A percentile compares a stretch with the other conserved stretches of the same genome.
These are phyloP conservation scores for Botrylloides violaceus DNA, from an alignment of 23 tunicate genomes.

Conservation along the genomic window DNA sequence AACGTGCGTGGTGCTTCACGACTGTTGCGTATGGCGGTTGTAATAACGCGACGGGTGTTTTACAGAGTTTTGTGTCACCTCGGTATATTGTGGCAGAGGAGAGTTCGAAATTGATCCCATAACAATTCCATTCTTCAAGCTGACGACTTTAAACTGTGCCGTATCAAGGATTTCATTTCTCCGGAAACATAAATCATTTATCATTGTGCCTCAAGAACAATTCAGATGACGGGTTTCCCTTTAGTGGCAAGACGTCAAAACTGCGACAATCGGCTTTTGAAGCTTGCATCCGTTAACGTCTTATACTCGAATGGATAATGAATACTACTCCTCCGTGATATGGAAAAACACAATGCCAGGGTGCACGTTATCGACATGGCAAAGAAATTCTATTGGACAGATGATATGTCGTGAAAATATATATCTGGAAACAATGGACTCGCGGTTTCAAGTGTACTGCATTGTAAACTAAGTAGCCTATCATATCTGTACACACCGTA, in stretches of 20 bases:
- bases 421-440: background rate
- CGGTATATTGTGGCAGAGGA: background rate
- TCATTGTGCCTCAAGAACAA: constrained; percentile 12
- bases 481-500: background rate
- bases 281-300: background rate
- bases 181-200: constrained; percentile 21
- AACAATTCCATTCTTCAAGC: background rate
- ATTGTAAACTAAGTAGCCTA: background rate
- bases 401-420: background rate
- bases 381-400: background rate
- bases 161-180: constrained; percentile 14
- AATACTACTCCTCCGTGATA: background rate
- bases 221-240: constrained; percentile 1
- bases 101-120: background rate
- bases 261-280: background rate
- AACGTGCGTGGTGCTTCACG: background rate
- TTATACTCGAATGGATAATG: background rate
- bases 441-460: background rate
- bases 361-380: background rate
- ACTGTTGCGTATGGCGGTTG: background rate
- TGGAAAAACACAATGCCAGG: background rate
- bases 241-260: background rate
- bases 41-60: background rate
- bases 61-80: too few relatives aligned
- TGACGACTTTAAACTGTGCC: background rate